These are phyloP conservation scores for Lasius fuliginosus DNA, from an alignment of 2,888 invertebrate species.

Conservation along the genomic window DNA sequence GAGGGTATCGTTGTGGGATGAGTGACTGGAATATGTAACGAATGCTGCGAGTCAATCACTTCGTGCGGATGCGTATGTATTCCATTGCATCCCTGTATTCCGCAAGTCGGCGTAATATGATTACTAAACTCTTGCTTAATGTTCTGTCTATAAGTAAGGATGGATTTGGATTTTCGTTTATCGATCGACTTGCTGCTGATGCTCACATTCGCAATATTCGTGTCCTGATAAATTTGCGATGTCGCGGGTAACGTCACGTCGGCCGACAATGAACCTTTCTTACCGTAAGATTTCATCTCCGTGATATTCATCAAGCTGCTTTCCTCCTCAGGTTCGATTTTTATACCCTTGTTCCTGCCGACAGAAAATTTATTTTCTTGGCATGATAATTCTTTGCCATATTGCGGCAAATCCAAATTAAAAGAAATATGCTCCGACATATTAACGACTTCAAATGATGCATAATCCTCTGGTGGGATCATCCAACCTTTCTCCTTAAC, in stretches of 20 bases:
- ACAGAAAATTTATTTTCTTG: constrained; percentile 66
- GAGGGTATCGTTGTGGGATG: constrained; percentile 68
- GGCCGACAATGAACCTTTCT: constrained; percentile 55
- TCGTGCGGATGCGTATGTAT: constrained; percentile 72
- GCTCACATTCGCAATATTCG: constrained; percentile 40
- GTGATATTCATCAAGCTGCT: constrained; percentile 59
- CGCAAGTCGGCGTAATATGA: constrained; percentile 70
- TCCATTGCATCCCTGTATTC: constrained; percentile 68
- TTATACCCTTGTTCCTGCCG: constrained; percentile 68
- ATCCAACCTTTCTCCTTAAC: constrained; percentile 64
- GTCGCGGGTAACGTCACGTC: constrained; percentile 59
- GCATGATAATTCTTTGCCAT: constrained; percentile 66
- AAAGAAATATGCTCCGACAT: constrained; percentile 61
- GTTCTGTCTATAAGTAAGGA: constrained; percentile 64
- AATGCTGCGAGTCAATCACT: constrained; percentile 70
- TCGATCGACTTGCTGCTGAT: constrained; percentile 64
- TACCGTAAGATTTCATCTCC: constrained; percentile 66
- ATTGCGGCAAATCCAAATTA: constrained; percentile 67
- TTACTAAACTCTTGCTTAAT: constrained; percentile 76
- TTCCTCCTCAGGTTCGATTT: constrained; percentile 69
- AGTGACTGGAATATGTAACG: constrained; percentile 75
- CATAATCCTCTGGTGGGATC: constrained; percentile 56
- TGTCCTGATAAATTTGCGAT: constrained; percentile 65
- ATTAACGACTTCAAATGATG: constrained; percentile 65
- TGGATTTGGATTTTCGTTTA: constrained; percentile 70